phyloP scores from a whole-genome alignment of 2,888 invertebrate species.

The Cancer borealis region DNA sequence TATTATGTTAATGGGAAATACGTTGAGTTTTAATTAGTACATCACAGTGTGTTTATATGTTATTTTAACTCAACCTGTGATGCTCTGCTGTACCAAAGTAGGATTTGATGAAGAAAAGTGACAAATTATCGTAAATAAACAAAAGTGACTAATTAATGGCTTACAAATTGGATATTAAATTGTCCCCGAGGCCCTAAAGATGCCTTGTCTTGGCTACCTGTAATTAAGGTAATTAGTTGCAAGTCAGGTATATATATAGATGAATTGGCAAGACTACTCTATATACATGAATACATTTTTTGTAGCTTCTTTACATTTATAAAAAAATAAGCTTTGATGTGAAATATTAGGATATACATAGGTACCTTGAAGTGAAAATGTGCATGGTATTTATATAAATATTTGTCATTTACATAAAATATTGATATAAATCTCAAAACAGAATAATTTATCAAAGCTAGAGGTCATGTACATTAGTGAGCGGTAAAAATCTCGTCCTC shows the following conservation, averaged over 20 bases:
- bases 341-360: neutral
- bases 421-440: neutral
- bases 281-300: neutral
- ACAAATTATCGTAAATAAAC: neutral
- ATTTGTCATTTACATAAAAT: neutral
- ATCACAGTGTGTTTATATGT: neutral
- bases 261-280: neutral
- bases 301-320: neutral
- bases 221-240: too few relatives aligned
- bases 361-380: neutral
- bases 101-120: neutral
- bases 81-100: neutral
- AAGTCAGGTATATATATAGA: too few relatives aligned
- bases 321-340: neutral
- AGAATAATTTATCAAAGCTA: neutral
- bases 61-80: neutral
- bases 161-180: neutral
- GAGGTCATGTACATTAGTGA: slow-evolving; percentile 24
- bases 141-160: neutral
- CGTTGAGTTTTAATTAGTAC: neutral
- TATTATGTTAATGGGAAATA: too few relatives aligned
- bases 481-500: slow-evolving; percentile 71
- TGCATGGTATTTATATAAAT: neutral
- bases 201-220: too few relatives aligned
- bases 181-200: too few relatives aligned